Percentiles rank a stretch among this genome's conserved stretches.
These are phyloP conservation scores for Astreopora myriophthalma DNA, from an alignment of 64 coral and sea anemone species.

Conservation along the genomic window DNA sequence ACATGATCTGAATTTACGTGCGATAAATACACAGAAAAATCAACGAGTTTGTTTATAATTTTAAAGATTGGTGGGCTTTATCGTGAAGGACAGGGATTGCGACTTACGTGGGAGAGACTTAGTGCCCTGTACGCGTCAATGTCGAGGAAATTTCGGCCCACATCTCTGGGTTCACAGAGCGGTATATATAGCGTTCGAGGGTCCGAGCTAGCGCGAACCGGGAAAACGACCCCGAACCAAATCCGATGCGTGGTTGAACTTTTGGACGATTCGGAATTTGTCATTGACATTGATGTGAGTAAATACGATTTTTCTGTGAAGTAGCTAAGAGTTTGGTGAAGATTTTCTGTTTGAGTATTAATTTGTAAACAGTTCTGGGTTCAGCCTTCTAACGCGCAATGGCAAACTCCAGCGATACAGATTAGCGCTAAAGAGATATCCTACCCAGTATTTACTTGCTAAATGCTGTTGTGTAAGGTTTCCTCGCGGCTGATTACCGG, in stretches of 20 bases:
- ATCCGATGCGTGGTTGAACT: slow-evolving; percentile 93
- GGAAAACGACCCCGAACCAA: slow-evolving; percentile 82
- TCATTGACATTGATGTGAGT: slow-evolving; percentile 96
- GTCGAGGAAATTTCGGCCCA: slow-evolving; percentile 90
- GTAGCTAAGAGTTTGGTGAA: not conserved
- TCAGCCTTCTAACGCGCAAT: no score
- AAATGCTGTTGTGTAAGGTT: not conserved
- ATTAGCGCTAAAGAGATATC: not conserved
- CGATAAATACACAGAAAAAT: slow-evolving; percentile 14
- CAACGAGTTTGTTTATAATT: not conserved
- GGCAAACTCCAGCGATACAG: not conserved
- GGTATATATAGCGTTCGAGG: slow-evolving; percentile 94
- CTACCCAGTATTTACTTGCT: not conserved
- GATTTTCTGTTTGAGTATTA: not conserved
- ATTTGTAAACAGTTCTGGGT: not conserved
- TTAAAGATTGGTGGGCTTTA: not conserved
- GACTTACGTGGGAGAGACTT: slow-evolving; percentile 1
- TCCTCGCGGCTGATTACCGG: not conserved
- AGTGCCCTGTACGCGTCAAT: slow-evolving; percentile 8
- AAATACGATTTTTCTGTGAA: slow-evolving; percentile 15
- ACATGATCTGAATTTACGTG: not conserved
- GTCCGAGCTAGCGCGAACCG: slow-evolving; percentile 83
- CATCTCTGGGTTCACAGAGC: slow-evolving; percentile 72
- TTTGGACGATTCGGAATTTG: slow-evolving; percentile 91
- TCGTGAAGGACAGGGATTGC: not conserved